Conservation (phyloP, 37 sponge, comb jelly and placozoan genomes). For the Geodia barretti region DNA sequence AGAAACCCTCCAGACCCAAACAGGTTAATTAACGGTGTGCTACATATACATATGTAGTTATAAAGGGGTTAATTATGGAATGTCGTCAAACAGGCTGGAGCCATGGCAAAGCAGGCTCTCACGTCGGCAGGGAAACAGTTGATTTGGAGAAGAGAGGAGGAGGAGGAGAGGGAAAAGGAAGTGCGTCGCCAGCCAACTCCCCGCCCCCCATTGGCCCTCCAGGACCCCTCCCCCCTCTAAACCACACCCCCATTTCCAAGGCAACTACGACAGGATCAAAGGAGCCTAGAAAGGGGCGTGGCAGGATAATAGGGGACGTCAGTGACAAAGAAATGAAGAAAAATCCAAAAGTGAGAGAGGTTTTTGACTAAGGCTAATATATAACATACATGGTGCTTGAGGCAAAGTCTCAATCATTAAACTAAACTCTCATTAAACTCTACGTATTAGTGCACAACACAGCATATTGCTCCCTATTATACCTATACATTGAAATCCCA, state of each 20-base stretch:
- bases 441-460: too few relatives aligned
- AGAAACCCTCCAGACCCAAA: background rate
- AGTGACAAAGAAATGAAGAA: constrained; percentile 24
- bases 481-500: too few relatives aligned
- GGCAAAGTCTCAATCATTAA: too few relatives aligned
- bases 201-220: background rate
- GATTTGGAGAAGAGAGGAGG: background rate
- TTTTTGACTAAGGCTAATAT: background rate
- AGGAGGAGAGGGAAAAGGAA: background rate
- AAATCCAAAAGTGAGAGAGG: constrained; percentile 18
- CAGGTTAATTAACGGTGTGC: background rate
- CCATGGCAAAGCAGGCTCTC: background rate
- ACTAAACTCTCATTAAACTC: too few relatives aligned
- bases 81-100: background rate
- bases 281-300: background rate
- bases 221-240: background rate
- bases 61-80: background rate
- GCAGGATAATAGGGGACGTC: background rate
- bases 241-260: background rate
- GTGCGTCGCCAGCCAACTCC: background rate
- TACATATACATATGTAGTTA: constrained; percentile 2
- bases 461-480: too few relatives aligned
- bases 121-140: background rate
- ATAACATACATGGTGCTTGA: too few relatives aligned
- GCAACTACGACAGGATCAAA: background rate